Evolutionary conservation across 2,797 vertebrate genomes (phyloP), one percentile per base, ranked within the genome.

Genomic region (Saxicola maurus): DNA sequence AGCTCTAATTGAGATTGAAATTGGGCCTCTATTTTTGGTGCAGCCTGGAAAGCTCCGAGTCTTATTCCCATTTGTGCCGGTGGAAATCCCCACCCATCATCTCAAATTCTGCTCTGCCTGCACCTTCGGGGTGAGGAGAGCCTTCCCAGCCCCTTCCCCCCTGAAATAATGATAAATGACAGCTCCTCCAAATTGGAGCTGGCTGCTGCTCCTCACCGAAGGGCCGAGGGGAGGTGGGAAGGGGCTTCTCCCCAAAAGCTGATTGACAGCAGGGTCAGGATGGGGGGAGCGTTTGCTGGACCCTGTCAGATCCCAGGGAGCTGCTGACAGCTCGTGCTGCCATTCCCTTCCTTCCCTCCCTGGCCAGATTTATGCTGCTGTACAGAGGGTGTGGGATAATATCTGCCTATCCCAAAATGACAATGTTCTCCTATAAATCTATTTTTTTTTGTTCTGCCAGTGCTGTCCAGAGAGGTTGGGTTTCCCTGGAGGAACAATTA

Each of bases 251-350:
- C 93, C 77, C 5, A 4, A 83, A 46, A 75, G 35, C 33, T 98
- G 98, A 98, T 94, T 97, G 98, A 98, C 98, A 96, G 88, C 7
- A 0, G 96, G 98, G 98, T 98, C 97, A 97, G 95, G 96, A 93
- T 94, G 91, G 97, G 97, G 89, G 94, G 96, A 96, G 95, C 93
- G 49, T 97, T 96, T 98, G 97, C 96, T 96, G 97, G 96, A 94
- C 92, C 94, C 91, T 94, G 93, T 97, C 92, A 96, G 97, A 97
- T 98, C 94, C 55, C 28, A 48, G 90, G 56, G 95, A 97, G 96
- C 87, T 97, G 98, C 97, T 98, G 98, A 98, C 98, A 99, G 97
- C 93, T 96, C 60, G 65, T 75, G 80, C 96, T 52, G 64, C 94
- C 81, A 83, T 89, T 91, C 73, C 53, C 91, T 94, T 82, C 94